Conservation (phyloP, 2,888 invertebrate species). For the Tenthredo mesomela region DNA sequence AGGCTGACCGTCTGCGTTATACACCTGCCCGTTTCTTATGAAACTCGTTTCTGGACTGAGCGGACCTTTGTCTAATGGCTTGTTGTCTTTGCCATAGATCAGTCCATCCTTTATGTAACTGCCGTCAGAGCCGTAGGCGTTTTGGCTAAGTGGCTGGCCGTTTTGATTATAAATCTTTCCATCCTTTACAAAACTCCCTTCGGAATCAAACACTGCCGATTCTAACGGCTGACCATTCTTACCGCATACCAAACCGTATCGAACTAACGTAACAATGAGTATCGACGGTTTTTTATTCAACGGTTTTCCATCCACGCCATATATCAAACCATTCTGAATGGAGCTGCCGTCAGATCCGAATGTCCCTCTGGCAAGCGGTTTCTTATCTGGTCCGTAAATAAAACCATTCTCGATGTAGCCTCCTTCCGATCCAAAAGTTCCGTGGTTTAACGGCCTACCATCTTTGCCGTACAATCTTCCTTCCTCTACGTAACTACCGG, state of each 20-base stretch:
- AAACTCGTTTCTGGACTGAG: slow-evolving; percentile 68
- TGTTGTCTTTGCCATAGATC: slow-evolving; percentile 66
- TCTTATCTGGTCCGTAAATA: slow-evolving; percentile 70
- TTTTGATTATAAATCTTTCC: slow-evolving; percentile 70
- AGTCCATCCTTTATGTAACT: slow-evolving; percentile 71
- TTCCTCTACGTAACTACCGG: slow-evolving; percentile 69
- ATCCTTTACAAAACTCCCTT: slow-evolving; percentile 70
- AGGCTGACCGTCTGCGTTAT: slow-evolving; percentile 67
- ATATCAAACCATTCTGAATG: slow-evolving; percentile 71
- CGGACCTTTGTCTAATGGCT: slow-evolving; percentile 68
- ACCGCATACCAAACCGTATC: slow-evolving; percentile 71
- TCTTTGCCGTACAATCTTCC: slow-evolving; percentile 73
- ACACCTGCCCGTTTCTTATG: slow-evolving; percentile 71
- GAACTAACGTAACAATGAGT: slow-evolving; percentile 68
- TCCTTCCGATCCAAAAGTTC: slow-evolving; percentile 71
- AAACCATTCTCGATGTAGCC: slow-evolving; percentile 72
- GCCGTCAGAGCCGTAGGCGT: slow-evolving; percentile 65
- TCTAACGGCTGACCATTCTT: slow-evolving; percentile 71
- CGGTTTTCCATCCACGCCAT: slow-evolving; percentile 67
- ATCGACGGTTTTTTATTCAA: slow-evolving; percentile 67
- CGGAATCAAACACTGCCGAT: slow-evolving; percentile 68
- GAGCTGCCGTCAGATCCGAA: slow-evolving; percentile 72
- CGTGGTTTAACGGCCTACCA: slow-evolving; percentile 70
- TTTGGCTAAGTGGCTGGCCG: slow-evolving; percentile 69
- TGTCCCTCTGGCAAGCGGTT: slow-evolving; percentile 68